These are phyloP conservation scores for Cydia splendana DNA, from an alignment of 1,140 invertebrate species.

Conservation along the genomic window DNA sequence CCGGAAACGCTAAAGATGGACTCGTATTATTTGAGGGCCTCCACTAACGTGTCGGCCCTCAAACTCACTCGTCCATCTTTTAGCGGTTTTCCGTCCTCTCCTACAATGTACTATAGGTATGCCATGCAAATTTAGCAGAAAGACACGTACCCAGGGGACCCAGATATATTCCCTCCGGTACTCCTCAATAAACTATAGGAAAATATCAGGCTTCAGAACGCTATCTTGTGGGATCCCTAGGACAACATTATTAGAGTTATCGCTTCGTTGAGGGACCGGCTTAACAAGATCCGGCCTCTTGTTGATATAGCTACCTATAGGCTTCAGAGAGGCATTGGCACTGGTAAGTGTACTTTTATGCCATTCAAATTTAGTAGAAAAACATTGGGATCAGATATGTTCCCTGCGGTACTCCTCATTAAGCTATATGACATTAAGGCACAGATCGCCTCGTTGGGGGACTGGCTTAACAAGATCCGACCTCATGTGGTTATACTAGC, in stretches of 20 bases:
- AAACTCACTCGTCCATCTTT: too few species aligned
- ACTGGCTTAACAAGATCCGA: not conserved
- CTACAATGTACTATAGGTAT: too few species aligned
- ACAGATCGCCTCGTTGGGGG: not conserved
- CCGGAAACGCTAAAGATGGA: too few species aligned
- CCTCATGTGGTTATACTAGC: too few species aligned
- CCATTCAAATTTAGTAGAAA: not conserved
- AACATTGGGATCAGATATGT: not conserved
- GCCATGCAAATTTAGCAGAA: not conserved
- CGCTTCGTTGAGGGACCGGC: not conserved
- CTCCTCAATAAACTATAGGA: not conserved
- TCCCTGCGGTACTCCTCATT: not conserved
- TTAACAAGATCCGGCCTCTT: too few species aligned
- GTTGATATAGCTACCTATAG: too few species aligned
- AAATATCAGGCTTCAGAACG: too few species aligned
- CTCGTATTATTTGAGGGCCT: too few species aligned
- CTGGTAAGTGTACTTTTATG: conserved; percentile 71
- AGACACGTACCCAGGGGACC: not conserved
- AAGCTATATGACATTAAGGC: not conserved
- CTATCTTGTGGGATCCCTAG: conserved; percentile 84
- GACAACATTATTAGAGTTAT: conserved; percentile 82
- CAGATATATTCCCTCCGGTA: not conserved
- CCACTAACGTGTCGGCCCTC: too few species aligned
- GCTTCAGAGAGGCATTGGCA: conserved; percentile 26
- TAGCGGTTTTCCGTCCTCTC: too few species aligned